phyloP scores from a whole-genome alignment of 2,797 vertebrate genomes.

The Chrysocyon brachyurus region DNA sequence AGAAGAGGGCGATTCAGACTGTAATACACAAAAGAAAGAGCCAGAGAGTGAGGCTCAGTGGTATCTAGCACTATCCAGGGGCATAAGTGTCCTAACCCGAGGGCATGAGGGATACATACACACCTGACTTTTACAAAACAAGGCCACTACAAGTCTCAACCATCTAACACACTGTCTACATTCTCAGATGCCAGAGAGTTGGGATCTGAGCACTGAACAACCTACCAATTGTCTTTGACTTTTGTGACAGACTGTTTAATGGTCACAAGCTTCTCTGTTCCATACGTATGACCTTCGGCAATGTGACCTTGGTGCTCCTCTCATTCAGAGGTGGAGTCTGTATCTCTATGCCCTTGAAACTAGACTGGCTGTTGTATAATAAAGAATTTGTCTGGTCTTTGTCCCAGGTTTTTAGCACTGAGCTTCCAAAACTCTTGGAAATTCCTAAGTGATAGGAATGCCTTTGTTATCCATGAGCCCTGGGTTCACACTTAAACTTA shows the following conservation, averaged over 20 bases:
- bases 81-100: background rate
- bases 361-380: background rate
- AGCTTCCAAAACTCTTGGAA: slow-evolving; percentile 24
- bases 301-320: background rate
- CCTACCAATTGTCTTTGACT: background rate
- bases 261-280: background rate
- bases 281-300: background rate
- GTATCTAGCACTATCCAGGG: background rate
- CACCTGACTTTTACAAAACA: background rate
- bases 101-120: background rate
- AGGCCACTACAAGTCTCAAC: background rate
- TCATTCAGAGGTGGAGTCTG: background rate
- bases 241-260: background rate
- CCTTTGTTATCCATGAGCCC: background rate
- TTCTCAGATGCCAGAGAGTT: background rate
- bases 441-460: background rate
- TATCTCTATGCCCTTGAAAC: slow-evolving; percentile 1
- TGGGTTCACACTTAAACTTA: background rate
- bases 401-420: background rate
- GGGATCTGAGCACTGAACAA: background rate
- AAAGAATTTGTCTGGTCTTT: background rate
- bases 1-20: background rate
- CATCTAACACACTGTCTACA: background rate
- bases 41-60: background rate
- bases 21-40: background rate